These are phyloP conservation scores for Pygoscelis antarcticus DNA, from an alignment of 2,113 vertebrate genomes.

Conservation along the genomic window DNA sequence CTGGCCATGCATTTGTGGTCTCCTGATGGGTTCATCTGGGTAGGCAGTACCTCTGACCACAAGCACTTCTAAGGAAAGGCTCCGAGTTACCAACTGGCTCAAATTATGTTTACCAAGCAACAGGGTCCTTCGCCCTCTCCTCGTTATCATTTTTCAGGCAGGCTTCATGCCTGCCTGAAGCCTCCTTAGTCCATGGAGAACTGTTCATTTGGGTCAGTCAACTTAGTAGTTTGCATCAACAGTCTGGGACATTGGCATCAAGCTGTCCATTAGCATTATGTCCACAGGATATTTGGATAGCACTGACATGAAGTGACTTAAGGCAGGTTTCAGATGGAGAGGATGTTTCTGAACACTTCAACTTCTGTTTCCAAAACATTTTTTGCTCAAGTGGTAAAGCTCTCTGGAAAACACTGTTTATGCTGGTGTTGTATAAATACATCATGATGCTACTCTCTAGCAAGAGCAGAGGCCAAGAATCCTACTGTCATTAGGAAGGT, in stretches of 20 bases:
- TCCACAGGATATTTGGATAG: not conserved
- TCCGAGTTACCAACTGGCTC: not conserved
- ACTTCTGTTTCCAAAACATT: not conserved
- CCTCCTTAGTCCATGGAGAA: not conserved
- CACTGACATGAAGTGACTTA: not conserved
- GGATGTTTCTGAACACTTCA: not conserved
- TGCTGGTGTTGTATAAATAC: not conserved
- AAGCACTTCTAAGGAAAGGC: not conserved
- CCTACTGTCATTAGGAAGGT: not conserved
- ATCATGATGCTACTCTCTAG: not conserved
- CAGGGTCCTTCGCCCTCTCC: not conserved
- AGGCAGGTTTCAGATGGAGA: not conserved
- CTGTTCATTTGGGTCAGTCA: not conserved
- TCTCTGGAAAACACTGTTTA: not conserved
- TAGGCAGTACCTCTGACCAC: not conserved
- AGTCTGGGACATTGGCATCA: not conserved
- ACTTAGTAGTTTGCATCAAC: not conserved
- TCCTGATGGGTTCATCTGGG: not conserved
- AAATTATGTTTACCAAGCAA: not conserved
- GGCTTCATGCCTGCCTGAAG: not conserved
- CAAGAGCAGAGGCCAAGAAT: not conserved
- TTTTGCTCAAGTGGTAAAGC: not conserved
- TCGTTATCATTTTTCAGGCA: not conserved
- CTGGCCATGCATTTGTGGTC: not conserved
- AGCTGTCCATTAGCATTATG: not conserved